Conservation (phyloP, 2,113 vertebrate genomes). For the Pithys albifrons region DNA sequence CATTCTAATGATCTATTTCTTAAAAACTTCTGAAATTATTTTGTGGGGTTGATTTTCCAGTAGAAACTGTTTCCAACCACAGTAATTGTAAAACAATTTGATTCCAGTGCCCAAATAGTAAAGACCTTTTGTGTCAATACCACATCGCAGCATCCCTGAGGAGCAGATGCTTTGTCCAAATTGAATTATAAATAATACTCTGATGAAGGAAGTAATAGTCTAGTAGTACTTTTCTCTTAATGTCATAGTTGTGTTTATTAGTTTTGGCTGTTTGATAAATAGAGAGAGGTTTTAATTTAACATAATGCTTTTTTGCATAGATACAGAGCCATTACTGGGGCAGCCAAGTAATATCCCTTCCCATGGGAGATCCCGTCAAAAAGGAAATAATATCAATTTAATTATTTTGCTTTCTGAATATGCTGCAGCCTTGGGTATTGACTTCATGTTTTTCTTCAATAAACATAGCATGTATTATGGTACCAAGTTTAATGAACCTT, state of each 20-base stretch:
- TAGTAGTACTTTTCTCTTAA: constrained; percentile 13
- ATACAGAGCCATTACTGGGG: neutral
- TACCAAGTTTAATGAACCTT: constrained; percentile 30
- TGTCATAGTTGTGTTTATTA: constrained; percentile 16
- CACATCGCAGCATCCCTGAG: neutral
- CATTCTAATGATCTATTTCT: neutral
- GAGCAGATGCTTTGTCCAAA: neutral
- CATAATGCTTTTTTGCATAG: neutral
- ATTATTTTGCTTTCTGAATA: constrained; percentile 36
- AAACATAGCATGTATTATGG: neutral
- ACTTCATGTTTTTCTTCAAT: constrained; percentile 35
- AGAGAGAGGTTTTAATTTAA: constrained; percentile 45
- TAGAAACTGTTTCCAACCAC: neutral
- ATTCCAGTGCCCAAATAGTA: neutral
- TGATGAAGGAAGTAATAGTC: constrained; percentile 11
- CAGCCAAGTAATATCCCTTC: constrained; percentile 21
- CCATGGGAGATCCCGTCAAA: neutral
- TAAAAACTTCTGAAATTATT: neutral
- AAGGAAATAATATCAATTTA: constrained; percentile 23
- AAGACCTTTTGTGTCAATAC: constrained; percentile 3
- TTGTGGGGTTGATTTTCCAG: neutral
- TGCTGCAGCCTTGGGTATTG: neutral
- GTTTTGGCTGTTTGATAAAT: constrained; percentile 34
- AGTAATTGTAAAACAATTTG: neutral
- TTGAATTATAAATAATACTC: constrained; percentile 32